phyloP scores from a whole-genome alignment of 2,113 vertebrate species.

The Scartelaos histophorus region DNA sequence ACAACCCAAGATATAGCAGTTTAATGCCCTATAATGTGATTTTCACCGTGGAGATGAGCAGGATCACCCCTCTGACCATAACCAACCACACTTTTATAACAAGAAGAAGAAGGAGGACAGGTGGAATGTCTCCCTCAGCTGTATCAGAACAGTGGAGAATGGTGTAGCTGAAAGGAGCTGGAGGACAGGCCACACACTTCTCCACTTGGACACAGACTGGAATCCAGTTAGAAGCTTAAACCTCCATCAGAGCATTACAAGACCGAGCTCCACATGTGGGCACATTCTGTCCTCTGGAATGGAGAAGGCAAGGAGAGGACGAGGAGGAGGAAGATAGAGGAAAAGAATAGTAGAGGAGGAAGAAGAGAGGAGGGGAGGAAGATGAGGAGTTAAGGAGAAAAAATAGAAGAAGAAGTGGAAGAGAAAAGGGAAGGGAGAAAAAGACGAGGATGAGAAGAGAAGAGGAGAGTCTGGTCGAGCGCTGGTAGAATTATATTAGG shows the following conservation, averaged over 20 bases:
- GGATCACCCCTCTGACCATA: too few relatives aligned
- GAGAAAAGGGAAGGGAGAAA: neutral
- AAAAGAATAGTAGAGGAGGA: neutral
- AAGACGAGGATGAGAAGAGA: neutral
- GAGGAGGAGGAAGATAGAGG: neutral
- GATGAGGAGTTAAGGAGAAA: neutral
- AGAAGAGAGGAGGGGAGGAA: neutral
- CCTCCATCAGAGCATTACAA: neutral
- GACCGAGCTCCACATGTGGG: neutral
- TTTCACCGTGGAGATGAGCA: too few relatives aligned
- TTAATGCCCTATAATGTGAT: too few relatives aligned
- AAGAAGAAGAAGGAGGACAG: too few relatives aligned
- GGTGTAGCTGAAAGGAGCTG: too few relatives aligned
- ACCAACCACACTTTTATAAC: too few relatives aligned
- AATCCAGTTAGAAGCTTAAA: neutral
- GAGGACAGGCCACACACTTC: too few relatives aligned
- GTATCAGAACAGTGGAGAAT: too few relatives aligned
- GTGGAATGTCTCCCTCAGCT: too few relatives aligned
- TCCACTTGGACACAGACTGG: neutral
- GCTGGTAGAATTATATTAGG: slow-evolving; percentile 71
- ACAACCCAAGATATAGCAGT: too few relatives aligned
- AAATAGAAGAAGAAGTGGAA: neutral
- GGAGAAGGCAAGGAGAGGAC: neutral
- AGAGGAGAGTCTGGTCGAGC: neutral
- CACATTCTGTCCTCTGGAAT: slow-evolving; percentile 1